Conservation (phyloP, 2,888 invertebrate species). For the Lochmaea capreae region DNA sequence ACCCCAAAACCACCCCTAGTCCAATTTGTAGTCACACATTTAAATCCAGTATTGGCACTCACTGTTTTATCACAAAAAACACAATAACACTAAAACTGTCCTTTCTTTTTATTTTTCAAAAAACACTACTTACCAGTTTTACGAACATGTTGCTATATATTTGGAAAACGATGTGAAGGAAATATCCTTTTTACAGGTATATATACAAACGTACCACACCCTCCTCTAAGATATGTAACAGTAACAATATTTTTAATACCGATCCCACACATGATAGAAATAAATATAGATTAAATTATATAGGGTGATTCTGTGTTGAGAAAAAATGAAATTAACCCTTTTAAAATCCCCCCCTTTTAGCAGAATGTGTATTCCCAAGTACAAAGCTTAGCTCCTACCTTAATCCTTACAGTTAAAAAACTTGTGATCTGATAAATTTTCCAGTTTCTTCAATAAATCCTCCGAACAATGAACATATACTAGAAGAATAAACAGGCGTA, state of each 20-base stretch:
- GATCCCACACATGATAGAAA: slow-evolving; percentile 62
- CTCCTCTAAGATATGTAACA: slow-evolving; percentile 62
- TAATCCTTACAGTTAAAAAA: too few species aligned
- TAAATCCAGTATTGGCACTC: slow-evolving; percentile 30
- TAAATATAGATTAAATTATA: slow-evolving; percentile 53
- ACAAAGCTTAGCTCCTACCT: background rate
- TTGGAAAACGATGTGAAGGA: slow-evolving; percentile 42
- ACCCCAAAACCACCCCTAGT: slow-evolving; percentile 10
- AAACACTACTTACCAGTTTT: slow-evolving; percentile 64
- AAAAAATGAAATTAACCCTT: background rate
- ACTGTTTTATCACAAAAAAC: slow-evolving; percentile 29
- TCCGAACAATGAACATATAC: too few species aligned
- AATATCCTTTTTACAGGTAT: slow-evolving; percentile 44
- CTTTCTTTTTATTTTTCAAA: slow-evolving; percentile 29
- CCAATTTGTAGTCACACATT: slow-evolving; percentile 22
- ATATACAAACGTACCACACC: slow-evolving; percentile 63
- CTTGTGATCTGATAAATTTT: too few species aligned
- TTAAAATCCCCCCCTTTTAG: too few species aligned
- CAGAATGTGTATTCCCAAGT: background rate
- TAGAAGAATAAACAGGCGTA: too few species aligned
- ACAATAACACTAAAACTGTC: slow-evolving; percentile 26
- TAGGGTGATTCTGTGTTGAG: slow-evolving; percentile 27
- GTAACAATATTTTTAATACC: slow-evolving; percentile 61
- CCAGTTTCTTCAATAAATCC: too few species aligned
- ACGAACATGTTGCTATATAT: slow-evolving; percentile 62